Evolutionary conservation across 2,888 invertebrate species (phyloP), one percentile per base, ranked within the genome.

Genomic region (Nyleta sp.): DNA sequence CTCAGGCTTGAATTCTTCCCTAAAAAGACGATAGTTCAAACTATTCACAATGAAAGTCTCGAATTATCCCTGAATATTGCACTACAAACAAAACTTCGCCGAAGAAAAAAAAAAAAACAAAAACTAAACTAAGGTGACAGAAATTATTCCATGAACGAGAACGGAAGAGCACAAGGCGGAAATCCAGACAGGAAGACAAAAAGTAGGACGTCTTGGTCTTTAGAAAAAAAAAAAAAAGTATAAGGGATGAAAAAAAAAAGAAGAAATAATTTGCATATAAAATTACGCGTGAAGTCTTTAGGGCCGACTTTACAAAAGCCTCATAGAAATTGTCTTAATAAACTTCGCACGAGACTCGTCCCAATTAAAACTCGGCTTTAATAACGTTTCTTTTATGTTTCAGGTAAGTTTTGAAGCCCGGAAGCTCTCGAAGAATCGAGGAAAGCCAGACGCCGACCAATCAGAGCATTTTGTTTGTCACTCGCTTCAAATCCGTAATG

Each of bases 281-380:
- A 68, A 62, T 74, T 35, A 59, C 35, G 67, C 44, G 59, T 53
- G 42, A 68, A 57, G 10, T 35, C 50, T 53, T 60, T 50, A 33
- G 38, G 15, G 5, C 17, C 13, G 15, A 15, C 42, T 52, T 42
- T 18, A 78, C 64, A 70, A 78, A 78, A 73, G 73, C 44, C 22
- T 31, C 48, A 70, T 73, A 64, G 70, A 78, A 78, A 70, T 64
- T 59, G 42, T 71, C 64, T 59, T 35, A 65, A 74, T 74, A 78
- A 74, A 70, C 48, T 59, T 70, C 60, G 53, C 67, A 50, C 65
- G 59, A 68, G 71, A 74, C 60, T 64, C 70, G 64, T 65, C 33
- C 74, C 78, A 78, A 78, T 78, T 78, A 78, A 78, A 78, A 78
- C 62, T 53, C 65, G 52, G 53, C 67, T 71, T 60, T 55, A 72